These are phyloP conservation scores for Microctonus brassicae DNA, from an alignment of 2,888 invertebrate species.

Conservation along the genomic window DNA sequence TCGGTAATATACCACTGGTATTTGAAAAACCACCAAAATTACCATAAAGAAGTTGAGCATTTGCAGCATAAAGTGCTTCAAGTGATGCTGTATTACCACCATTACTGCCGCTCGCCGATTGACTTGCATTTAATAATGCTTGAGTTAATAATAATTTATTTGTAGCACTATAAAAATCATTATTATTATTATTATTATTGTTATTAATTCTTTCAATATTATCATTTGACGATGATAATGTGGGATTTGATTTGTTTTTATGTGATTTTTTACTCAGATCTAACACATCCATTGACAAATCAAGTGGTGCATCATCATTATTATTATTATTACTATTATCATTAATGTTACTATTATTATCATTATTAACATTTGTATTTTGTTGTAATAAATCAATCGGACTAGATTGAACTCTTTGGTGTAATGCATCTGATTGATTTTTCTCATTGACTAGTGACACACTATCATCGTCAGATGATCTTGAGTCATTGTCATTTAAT, in stretches of 20 bases:
- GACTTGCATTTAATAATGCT: conserved; percentile 75
- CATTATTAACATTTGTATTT: not conserved
- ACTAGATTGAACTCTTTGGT: conserved; percentile 65
- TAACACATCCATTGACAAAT: conserved; percentile 83
- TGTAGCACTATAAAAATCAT: conserved; percentile 67
- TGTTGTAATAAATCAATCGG: conserved; percentile 60
- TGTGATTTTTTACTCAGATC: conserved; percentile 83
- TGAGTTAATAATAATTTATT: conserved; percentile 76
- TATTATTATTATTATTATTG: not conserved
- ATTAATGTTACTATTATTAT: conserved; percentile 23
- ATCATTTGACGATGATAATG: not conserved
- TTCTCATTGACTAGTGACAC: conserved; percentile 66
- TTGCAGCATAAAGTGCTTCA: conserved; percentile 60
- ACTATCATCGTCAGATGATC: conserved; percentile 61
- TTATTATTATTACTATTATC: conserved; percentile 24
- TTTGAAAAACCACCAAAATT: conserved; percentile 62
- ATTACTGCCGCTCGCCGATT: conserved; percentile 32
- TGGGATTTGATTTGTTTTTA: not conserved
- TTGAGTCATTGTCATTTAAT: conserved; percentile 49
- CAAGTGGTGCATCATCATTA: conserved; percentile 74
- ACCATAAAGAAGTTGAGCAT: conserved; percentile 63
- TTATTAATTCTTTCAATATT: not conserved
- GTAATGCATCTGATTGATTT: conserved; percentile 53
- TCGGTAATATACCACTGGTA: conserved; percentile 73
- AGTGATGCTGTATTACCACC: conserved; percentile 51